phyloP scores from a whole-genome alignment of 2,113 vertebrate genomes.

The Zosterops borbonicus region DNA sequence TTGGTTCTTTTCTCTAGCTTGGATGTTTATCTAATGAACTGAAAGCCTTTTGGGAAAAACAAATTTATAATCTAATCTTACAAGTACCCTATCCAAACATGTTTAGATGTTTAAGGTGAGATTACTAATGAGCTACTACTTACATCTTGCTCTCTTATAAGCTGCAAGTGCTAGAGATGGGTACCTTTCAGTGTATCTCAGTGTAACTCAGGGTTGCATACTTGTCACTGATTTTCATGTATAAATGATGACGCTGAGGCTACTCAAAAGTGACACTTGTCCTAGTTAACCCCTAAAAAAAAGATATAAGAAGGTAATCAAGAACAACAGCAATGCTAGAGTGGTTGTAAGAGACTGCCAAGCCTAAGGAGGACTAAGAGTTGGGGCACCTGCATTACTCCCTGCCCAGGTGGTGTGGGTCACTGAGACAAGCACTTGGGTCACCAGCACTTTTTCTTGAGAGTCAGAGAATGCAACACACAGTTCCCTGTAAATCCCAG shows the following conservation, averaged over 20 bases:
- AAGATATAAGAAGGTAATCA: background rate
- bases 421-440: rapidly evolving
- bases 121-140: background rate
- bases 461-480: background rate
- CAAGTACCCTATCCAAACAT: background rate
- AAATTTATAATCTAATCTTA: background rate
- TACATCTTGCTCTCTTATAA: background rate
- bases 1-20: background rate
- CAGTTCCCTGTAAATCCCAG: background rate
- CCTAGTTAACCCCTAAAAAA: background rate
- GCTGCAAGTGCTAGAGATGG: background rate
- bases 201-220: background rate
- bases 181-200: background rate
- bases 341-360: background rate
- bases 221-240: background rate
- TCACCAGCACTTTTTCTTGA: background rate
- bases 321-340: background rate
- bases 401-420: rapidly evolving
- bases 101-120: background rate
- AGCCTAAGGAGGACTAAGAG: too few species aligned
- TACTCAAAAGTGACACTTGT: background rate
- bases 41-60: background rate
- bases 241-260: background rate
- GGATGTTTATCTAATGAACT: background rate
- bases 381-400: background rate